Base-by-base conservation (phyloP, 2,797 vertebrate genomes). In the Caiman crocodilus region DNA sequence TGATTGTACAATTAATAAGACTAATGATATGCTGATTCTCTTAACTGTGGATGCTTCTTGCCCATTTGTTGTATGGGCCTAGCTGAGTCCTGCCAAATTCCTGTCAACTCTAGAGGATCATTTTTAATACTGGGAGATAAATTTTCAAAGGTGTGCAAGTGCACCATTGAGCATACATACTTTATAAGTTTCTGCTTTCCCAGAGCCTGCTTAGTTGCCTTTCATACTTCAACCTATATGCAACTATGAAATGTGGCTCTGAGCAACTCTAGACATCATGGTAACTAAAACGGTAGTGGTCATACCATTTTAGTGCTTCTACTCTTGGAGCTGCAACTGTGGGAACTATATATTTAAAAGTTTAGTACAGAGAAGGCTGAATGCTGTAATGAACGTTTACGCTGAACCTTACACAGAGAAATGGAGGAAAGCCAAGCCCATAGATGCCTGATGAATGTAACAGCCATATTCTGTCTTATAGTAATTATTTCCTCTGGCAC, bases 321-420 rank as follows among this genome's bases (percentile, higher is more conserved):
- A 28, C 11, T 14, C n/a, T 42, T 18, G 77, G 58, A 79, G 30
- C 4, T 28, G 32, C 35, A 10, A 2, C 56, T 3, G 14, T 32
- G 30, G 84, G 78, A 71, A 87, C 35, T 35, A 59, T 65, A 50
- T 7, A 9, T 42, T 64, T 73, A 42, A 35, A 82, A 57, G 32
- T 4, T 59, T 50, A 3, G 14, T 4, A 15, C 26, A 55, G 60
- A 30, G 6, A 32, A 60, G 58, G 86, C 61, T 87, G 83, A 56
- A 50, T 76, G 14, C 35, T 11, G 3, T 17, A 14, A 28, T n/a
- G 28, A n/a, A 59, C 2, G 0, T 58, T 79, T 58, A 17, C 9
- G 1, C 14, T 76, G 10, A 6, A 15, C 57, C 26, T 75, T 26
- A 35, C 0, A 0, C 35, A 23, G 32, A 30, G 73, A 17, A 7